Evolutionary conservation across 2,113 vertebrate species (phyloP), one percentile per base, ranked within the genome.

Genomic region (Corythornis madagascariensis): DNA sequence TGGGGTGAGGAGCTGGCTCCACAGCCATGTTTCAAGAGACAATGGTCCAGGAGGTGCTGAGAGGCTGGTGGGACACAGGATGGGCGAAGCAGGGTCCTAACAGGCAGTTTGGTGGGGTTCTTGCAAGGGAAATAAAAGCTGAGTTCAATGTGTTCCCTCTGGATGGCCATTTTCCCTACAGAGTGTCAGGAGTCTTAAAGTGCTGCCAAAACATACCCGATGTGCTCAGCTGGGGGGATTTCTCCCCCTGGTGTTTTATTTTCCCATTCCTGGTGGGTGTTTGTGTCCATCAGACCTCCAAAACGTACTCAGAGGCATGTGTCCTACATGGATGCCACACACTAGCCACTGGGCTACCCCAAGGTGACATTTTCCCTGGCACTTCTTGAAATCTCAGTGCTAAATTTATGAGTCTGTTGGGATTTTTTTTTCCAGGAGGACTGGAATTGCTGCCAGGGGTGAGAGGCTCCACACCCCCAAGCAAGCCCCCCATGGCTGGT

Each of bases 141-240:
- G 50, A 31, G 45, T 17, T 25, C 8, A 69, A 18, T 3, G 80
- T 8, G 28, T 20, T 59, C 56, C 35, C 48, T 79, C 55, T 1
- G 3, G 42, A 40, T 6, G 48, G 71, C 38, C 73, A 4, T 14
- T n/a, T 50, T 63, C 79, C 40, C n/a, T 47, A 12, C 53, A 2
- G 7, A 40, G 59, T 4, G 0, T 33, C 13, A 2, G 0, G 29
- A 48, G 24, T 12, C 66, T 11, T 4, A 5, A 84, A 40, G 64
- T 10, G 48, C 40, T 43, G 60, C 40, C 40, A 52, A 29, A 72
- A 28, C 31, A 4, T 3, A 10, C 1, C 21, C 2, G 5, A 3
- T 2, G 9, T 7, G 64, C 73, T 73, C 48, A 6, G 59, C 26
- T 3, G 5, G 4, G 48, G 26, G 55, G 64, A 33, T 19, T 70